Evolutionary conservation across 2,113 vertebrate genomes (phyloP), one percentile per base, ranked within the genome.

Genomic region (Turdus rufiventris): DNA sequence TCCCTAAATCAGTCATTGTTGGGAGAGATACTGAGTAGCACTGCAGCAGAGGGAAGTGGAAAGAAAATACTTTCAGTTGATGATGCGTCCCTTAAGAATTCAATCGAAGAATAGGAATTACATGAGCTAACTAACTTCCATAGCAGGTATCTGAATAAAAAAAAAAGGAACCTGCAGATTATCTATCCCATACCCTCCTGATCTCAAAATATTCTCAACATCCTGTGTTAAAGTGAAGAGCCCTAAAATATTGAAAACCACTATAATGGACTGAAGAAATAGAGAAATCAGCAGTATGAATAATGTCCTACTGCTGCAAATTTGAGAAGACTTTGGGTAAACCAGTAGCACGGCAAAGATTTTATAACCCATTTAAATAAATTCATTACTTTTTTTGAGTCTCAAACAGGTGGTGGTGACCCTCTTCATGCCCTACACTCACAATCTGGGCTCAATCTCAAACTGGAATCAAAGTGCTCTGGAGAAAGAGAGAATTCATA

Each of bases 401-500:
- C 21, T 47, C 28, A 42, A 5, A 45, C 12, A n/a, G 10, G 12
- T 40, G 16, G 8, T 31, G 20, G 18, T 17, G 29, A 45, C 17
- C 5, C 1, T 68, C 6, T 48, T 76, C 48, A 16, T 20, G 18
- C 9, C 9, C 17, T 80, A 19, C 1, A 1, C 2, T 18, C 25
- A 40, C 21, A 62, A 2, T 31, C 16, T 48, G 38, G 16, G 14
- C 24, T 34, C 10, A 42, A 7, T 67, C 26, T 57, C 36, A 71
- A n/a, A 2, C 26, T 48, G 42, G 17, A 89, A 45, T 12, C 6
- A 45, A 58, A 58, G 42, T 38, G 6, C 5, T 42, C 34, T 31
- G 40, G 24, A 85, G 24, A 72, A 18, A 23, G 25, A 23, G 77
- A 65, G 34, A 45, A 61, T 40, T 85, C 5, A 7, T 25, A 14